Percentiles rank a stretch among this genome's conserved stretches.
These are phyloP conservation scores for Bagarius yarrelli DNA, from an alignment of 2,113 vertebrate species.

Conservation along the genomic window DNA sequence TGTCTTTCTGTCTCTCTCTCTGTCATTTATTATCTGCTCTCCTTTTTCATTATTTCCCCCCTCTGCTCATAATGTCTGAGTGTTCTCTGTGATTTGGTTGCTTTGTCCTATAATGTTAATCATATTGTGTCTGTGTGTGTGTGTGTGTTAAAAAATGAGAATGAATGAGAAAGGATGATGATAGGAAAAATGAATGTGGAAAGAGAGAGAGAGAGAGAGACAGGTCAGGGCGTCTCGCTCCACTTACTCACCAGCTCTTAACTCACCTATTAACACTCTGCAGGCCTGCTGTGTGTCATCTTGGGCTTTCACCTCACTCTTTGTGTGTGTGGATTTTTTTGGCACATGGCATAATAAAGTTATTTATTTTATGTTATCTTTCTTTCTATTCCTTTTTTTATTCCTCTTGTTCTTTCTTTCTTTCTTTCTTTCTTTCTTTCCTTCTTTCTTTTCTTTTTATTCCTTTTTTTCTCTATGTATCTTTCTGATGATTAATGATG, in stretches of 20 bases:
- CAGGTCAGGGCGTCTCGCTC: slow-evolving; percentile 53
- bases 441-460: not conserved
- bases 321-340: slow-evolving; percentile 20
- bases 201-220: slow-evolving; percentile 23
- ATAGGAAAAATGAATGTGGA: not conserved
- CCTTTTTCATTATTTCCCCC: not conserved
- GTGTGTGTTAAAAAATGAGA: not conserved
- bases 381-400: not conserved
- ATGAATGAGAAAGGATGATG: not conserved
- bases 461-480: not conserved
- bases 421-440: not conserved
- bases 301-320: not conserved
- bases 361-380: not conserved
- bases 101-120: slow-evolving; percentile 8
- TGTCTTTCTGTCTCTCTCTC: not conserved
- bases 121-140: not conserved
- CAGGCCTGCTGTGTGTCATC: not conserved
- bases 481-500: not conserved
- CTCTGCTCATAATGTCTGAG: not conserved
- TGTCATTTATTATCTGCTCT: not conserved
- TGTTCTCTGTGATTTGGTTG: not conserved
- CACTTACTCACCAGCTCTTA: slow-evolving; percentile 25
- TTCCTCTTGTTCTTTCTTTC: not conserved
- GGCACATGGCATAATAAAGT: not conserved
- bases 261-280: slow-evolving; percentile 17